These are phyloP conservation scores for Siderastrea siderea DNA, from an alignment of 92 coral and sea anemone species.

Conservation along the genomic window DNA sequence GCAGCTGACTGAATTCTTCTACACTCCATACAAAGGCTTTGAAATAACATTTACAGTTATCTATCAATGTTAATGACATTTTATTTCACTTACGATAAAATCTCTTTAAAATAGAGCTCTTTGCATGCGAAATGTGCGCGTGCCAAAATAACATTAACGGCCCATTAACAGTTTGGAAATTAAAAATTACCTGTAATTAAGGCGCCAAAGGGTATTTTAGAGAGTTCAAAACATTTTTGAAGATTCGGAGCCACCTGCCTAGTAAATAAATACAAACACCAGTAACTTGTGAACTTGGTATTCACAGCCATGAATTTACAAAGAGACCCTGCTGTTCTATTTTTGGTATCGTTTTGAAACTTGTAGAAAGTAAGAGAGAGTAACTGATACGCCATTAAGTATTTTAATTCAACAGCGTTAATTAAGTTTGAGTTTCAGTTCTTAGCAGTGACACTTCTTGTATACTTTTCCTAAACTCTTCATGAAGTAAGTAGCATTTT, in stretches of 20 bases:
- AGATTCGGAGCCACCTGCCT: slow-evolving; percentile 13
- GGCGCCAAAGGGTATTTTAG: background rate
- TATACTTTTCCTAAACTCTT: background rate
- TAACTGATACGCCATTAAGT: background rate
- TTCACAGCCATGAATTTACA: background rate
- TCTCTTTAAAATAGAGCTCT: background rate
- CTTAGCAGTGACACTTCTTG: background rate
- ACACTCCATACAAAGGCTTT: background rate
- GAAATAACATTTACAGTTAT: background rate
- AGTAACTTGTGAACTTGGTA: slow-evolving; percentile 20
- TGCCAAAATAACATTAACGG: slow-evolving; percentile 12
- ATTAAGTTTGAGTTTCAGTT: slow-evolving; percentile 10
- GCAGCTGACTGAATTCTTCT: background rate
- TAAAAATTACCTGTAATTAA: background rate
- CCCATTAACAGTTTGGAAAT: slow-evolving; percentile 1
- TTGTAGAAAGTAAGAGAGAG: background rate
- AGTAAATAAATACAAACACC: background rate
- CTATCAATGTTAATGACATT: background rate
- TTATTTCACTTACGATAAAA: background rate
- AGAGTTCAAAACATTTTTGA: background rate
- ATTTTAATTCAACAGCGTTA: slow-evolving; percentile 1
- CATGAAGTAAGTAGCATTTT: background rate
- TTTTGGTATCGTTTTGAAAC: background rate
- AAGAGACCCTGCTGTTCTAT: background rate
- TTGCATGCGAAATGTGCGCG: background rate